Evolutionary conservation across 1,140 invertebrate genomes (phyloP), one percentile per base, ranked within the genome.

Genomic region (Ceratosolen solmsi): DNA sequence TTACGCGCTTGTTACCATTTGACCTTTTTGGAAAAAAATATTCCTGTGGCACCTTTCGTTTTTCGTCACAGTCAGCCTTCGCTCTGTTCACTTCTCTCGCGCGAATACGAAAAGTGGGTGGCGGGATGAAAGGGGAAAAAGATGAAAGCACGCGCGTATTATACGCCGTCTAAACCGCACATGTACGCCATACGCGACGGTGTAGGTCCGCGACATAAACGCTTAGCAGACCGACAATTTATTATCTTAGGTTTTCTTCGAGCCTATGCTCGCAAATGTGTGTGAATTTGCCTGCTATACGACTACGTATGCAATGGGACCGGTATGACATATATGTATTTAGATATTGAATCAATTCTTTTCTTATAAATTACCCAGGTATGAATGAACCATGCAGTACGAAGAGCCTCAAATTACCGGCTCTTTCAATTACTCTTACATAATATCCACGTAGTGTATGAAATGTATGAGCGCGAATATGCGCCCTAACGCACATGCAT

Each of bases 1-100:
- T 75, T 60, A 56, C 72, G 70, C 30, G 65, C 54, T 63, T 38
- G 73, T 82, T 49, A 68, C 76, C 76, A 70, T 38, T 79, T 8
- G 27, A 22, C 15, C 36, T 71, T 54, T 56, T 51, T 33, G 25
- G 1, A 20, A 33, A 56, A n/a, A 33, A 49, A 33, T 51, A 73
- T 54, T 17, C 22, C 20, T 15, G 49, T 73, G 11, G 4, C 25
- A 56, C 25, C 30, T 73, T 49, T 56, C 46, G 71, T 36, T 73
- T 73, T 73, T 73, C 49, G n/a, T 73, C 49, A 20, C 46, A 49
- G 4, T 1, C 63, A 20, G 9, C 22, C 27, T 73, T 54, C 30
- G 27, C 30, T 73, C 33, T 4, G n/a, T 13, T 73, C 17, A 51
- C 27, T 73, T 73, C 49, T 30, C 46, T 73, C 30, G 46, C 49